A percentile compares a stretch with the other conserved stretches of the same genome.
phyloP scores from a whole-genome alignment of 2,888 invertebrate species.

The Philereme transversata region DNA sequence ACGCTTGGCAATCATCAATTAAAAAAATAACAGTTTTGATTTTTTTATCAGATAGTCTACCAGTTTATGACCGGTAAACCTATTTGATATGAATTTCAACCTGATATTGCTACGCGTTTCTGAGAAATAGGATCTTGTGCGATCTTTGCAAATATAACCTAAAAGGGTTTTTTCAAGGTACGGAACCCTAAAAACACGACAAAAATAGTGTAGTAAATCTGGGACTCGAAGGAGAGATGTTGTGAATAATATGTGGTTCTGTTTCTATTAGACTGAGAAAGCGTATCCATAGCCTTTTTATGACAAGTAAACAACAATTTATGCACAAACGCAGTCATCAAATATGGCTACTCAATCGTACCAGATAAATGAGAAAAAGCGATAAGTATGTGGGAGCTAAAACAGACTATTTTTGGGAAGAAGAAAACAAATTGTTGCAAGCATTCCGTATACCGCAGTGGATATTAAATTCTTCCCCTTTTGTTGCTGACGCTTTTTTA shows the following conservation, averaged over 20 bases:
- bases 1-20: too few relatives aligned
- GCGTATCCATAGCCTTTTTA: conserved; percentile 25
- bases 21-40: too few relatives aligned
- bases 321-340: conserved; percentile 32
- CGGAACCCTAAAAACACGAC: too few relatives aligned
- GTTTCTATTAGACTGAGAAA: conserved; percentile 1
- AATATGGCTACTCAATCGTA: conserved; percentile 41
- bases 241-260: conserved; percentile 1
- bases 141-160: too few relatives aligned
- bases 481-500: conserved; percentile 63
- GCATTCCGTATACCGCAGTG: conserved; percentile 65
- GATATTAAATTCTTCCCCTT: conserved; percentile 79
- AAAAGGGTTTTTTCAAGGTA: too few relatives aligned
- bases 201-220: too few relatives aligned
- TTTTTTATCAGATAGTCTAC: too few relatives aligned
- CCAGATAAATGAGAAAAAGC: conserved; percentile 47
- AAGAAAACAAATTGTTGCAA: conserved; percentile 76
- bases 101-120: too few relatives aligned
- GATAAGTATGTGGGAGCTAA: conserved; percentile 57
- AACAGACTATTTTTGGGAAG: conserved; percentile 64
- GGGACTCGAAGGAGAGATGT: too few relatives aligned
- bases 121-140: too few relatives aligned
- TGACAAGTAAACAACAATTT: conserved; percentile 18
- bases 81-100: too few relatives aligned
- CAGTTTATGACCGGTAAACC: too few relatives aligned